These are phyloP conservation scores for Garra rufa DNA, from an alignment of 2,113 vertebrate species.

Conservation along the genomic window DNA sequence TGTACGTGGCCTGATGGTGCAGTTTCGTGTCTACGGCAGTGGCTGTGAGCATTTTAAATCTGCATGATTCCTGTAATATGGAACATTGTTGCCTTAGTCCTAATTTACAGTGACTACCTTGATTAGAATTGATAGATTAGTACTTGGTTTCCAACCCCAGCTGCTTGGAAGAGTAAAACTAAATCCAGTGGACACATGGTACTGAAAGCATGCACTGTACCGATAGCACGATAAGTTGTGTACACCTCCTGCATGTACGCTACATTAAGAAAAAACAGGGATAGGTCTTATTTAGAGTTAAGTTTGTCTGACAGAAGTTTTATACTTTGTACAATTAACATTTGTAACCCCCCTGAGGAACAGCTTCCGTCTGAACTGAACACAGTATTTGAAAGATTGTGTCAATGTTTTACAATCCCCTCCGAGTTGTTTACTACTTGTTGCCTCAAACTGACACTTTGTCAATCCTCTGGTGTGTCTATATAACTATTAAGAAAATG, in stretches of 20 bases:
- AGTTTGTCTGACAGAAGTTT: slow-evolving; percentile 19
- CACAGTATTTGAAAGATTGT: slow-evolving; percentile 49
- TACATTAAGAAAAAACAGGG: slow-evolving; percentile 27
- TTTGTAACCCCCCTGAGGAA: slow-evolving; percentile 7
- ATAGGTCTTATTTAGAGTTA: slow-evolving; percentile 12
- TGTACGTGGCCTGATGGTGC: slow-evolving; percentile 31
- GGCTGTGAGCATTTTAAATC: slow-evolving; percentile 51
- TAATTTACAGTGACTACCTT: slow-evolving; percentile 35
- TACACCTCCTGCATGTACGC: slow-evolving; percentile 53
- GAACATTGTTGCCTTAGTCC: slow-evolving; percentile 54
- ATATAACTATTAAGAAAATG: slow-evolving; percentile 6
- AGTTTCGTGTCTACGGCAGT: slow-evolving; percentile 39
- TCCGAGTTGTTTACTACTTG: slow-evolving; percentile 41
- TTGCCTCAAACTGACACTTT: slow-evolving; percentile 49
- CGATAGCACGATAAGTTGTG: slow-evolving; percentile 52
- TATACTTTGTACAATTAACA: slow-evolving; percentile 6
- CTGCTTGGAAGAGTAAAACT: slow-evolving; percentile 37
- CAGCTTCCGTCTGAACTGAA: slow-evolving; percentile 36
- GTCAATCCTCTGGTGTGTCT: slow-evolving; percentile 24
- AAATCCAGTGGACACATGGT: slow-evolving; percentile 42
- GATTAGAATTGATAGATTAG: slow-evolving; percentile 39
- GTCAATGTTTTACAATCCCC: slow-evolving; percentile 43
- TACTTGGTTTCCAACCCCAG: slow-evolving; percentile 13
- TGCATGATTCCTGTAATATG: slow-evolving; percentile 57
- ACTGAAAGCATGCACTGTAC: slow-evolving; percentile 50